Evolutionary conservation across 1,140 invertebrate genomes (phyloP), one percentile per base, ranked within the genome.

Genomic region (Drosophila setifemur): DNA sequence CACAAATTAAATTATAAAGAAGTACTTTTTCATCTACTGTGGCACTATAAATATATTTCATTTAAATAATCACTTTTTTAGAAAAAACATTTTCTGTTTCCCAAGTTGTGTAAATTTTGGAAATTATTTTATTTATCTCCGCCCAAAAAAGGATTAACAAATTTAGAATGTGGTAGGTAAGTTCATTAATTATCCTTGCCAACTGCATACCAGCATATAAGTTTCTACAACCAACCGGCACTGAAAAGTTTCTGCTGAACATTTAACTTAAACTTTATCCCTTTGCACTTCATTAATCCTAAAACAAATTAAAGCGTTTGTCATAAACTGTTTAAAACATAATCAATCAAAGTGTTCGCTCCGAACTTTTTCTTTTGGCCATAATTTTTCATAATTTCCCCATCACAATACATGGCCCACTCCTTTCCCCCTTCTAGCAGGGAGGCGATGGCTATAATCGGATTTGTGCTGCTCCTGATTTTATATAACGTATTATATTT

Each of bases 401-500:
- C 70, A 49, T 67, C 60, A 42, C 26, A 60, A 35, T 21, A 33
- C 11, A n/a, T n/a, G n/a, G n/a, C n/a, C n/a, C n/a, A n/a, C 9
- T 18, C 26, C 28, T 25, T 42, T 48, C 28, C 31, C 18, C 11
- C 21, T 12, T 18, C 25, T 49, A 16, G 5, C 11, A 6, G 23
- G 5, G n/a, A n/a, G n/a, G n/a, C n/a, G n/a, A n/a, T n/a, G n/a
- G 21, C 53, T 31, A 55, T 79, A 81, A 81, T 79, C 75, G 67
- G 68, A 81, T 85, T 74, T 60, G 23, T 3, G 28, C 2, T 57
- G 49, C 68, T 37, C 42, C 14, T 64, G 78, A 83, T 79, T 83
- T 85, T 63, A 85, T 74, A 83, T 49, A 74, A 61, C 53, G 58
- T 58, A 85, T 83, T 83, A 85, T 73, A 74, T 79, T 85, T 83